Percentiles rank a stretch among this genome's conserved stretches.
phyloP scores from a whole-genome alignment of 2,888 invertebrate species.

The Lepidochitona cinerea region DNA sequence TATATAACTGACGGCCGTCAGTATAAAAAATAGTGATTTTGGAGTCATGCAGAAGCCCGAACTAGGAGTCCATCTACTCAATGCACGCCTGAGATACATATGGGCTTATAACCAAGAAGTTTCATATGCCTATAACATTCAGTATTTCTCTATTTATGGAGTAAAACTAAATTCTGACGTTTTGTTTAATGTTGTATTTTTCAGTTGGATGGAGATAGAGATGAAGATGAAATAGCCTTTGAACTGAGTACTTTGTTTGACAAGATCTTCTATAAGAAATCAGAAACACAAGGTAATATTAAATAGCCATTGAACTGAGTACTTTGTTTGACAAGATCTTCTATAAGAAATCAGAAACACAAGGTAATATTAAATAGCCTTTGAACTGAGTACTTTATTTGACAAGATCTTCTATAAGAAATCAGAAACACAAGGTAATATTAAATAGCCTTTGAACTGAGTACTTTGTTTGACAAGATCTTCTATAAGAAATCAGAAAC shows the following conservation, averaged over 20 bases:
- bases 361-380: too few species aligned
- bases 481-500: constrained; percentile 36
- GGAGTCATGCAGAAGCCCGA: too few species aligned
- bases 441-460: constrained; percentile 43
- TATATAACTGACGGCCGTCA: too few species aligned
- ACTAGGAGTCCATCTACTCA: too few species aligned
- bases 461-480: constrained; percentile 47
- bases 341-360: constrained; percentile 26
- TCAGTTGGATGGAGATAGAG: constrained; percentile 41
- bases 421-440: constrained; percentile 17
- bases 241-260: constrained; percentile 52
- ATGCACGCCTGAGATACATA: too few species aligned
- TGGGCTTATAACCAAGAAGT: too few species aligned
- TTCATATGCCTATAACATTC: too few species aligned
- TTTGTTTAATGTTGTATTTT: neutral
- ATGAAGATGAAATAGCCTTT: constrained; percentile 31
- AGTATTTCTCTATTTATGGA: too few species aligned
- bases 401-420: constrained; percentile 47
- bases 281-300: too few species aligned
- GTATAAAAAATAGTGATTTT: too few species aligned
- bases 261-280: constrained; percentile 40
- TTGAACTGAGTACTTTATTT: constrained; percentile 47
- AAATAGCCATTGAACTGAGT: constrained; percentile 42
- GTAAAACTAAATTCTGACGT: too few species aligned
- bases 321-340: constrained; percentile 52